Evolutionary conservation across 2,888 invertebrate genomes (phyloP), one percentile per base, ranked within the genome.

Genomic region (Andricus curvator): DNA sequence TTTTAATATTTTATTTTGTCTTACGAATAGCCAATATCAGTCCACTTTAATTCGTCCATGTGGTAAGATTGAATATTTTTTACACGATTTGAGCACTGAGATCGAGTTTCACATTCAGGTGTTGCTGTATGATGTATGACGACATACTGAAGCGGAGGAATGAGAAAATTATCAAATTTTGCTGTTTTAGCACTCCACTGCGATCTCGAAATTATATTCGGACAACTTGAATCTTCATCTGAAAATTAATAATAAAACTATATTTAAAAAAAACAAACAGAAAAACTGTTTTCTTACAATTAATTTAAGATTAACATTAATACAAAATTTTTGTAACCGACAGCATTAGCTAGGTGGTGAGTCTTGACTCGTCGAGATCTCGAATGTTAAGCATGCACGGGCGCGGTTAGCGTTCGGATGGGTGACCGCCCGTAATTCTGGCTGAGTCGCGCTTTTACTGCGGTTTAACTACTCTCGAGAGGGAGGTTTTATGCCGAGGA

Each of bases 11-110:
- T 11, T 11, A 37, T 11, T 41, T 41, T 80, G 8, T 79, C 94
- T 94, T 91, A 95, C 95, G 95, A 95, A 86, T 93, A 94, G 44
- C 94, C 95, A 79, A 95, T 94, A 86, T 95, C 95, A 66, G 91
- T 90, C 88, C 94, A 95, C 20, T 93, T 91, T 29, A 93, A 83
- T 1, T 87, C 86, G 74, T 94, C 91, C 89, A 94, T 94, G 29
- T 95, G 95, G 84, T 93, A 93, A 77, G 91, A 89, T 83, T 95
- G 94, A 60, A 95, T 94, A 37, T 89, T 92, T 41, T 89, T 92
- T 6, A 94, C 87, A 0, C 90, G 84, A 8, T 84, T 83, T 5
- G 93, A 90, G 84, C 95, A 95, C 1, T 90, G 86, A 0, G 87
- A 88, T 77, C 93, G 92, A 0, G 91, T 92, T 1, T 80, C 44